Evolutionary conservation across 2,113 vertebrate species (phyloP).

Genomic region (Macquaria australasica): DNA sequence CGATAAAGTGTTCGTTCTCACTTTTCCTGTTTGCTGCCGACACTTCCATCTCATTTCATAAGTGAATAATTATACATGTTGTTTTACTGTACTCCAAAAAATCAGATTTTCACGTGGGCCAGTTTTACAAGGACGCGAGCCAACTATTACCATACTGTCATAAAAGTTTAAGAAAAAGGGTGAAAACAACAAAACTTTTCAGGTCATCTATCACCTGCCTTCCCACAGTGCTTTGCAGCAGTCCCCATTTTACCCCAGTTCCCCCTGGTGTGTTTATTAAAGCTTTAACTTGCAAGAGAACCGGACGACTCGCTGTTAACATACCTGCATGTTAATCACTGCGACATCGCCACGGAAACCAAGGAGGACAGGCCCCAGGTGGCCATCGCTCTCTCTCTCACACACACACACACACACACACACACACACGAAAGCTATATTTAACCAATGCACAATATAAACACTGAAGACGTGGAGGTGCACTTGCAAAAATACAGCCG

Average conservation of each 20-base stretch:
- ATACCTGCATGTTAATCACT: conserved; percentile 74
- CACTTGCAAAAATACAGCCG: neutral
- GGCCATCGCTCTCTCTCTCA: conserved; percentile 37
- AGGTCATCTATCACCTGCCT: conserved; percentile 64
- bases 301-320: conserved; percentile 56
- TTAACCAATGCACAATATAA: conserved; percentile 45
- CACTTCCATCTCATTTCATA: conserved; percentile 20
- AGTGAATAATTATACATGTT: conserved; percentile 40
- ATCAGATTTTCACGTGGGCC: conserved; percentile 6
- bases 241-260: conserved; percentile 47
- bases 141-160: conserved; percentile 30
- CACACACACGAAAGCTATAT: conserved; percentile 51
- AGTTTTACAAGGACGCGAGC: conserved; percentile 1
- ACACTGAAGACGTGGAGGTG: conserved; percentile 16
- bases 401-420: neutral
- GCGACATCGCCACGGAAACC: conserved; percentile 59
- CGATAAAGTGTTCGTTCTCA: conserved; percentile 36
- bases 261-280: conserved; percentile 58
- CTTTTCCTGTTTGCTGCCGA: conserved; percentile 34
- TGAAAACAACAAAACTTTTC: conserved; percentile 38
- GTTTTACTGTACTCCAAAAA: conserved; percentile 28
- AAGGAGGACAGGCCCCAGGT: conserved; percentile 75
- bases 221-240: conserved; percentile 61
- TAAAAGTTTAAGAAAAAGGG: conserved; percentile 49
- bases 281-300: conserved; percentile 32